Conservation (phyloP, 2,113 vertebrate genomes). For the Regulus satrapa region DNA sequence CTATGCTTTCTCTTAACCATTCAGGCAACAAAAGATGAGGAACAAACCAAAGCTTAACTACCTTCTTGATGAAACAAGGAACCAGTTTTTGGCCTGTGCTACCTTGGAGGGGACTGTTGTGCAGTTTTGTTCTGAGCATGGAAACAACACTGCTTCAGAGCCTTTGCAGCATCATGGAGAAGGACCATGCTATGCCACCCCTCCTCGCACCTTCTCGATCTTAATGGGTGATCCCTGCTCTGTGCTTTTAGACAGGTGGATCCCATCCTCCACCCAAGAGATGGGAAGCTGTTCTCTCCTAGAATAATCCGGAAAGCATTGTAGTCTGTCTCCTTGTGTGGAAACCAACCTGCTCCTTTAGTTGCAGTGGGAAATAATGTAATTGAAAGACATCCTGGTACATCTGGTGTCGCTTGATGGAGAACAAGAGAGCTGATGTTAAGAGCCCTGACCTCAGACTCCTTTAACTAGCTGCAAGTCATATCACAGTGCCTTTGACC, state of each 20-base stretch:
- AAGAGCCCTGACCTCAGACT: slow-evolving; percentile 23
- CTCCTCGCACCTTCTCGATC: neutral
- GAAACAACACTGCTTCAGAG: neutral
- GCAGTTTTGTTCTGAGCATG: neutral
- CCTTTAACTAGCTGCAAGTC: slow-evolving; percentile 20
- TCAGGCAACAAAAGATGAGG: neutral
- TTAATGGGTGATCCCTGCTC: neutral
- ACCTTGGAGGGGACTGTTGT: neutral
- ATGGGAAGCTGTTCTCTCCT: neutral
- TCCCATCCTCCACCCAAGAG: neutral
- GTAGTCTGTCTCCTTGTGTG: neutral
- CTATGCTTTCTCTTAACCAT: neutral
- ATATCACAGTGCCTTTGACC: slow-evolving; percentile 34
- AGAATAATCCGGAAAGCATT: neutral
- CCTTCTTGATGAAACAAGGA: neutral
- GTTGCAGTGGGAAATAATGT: neutral
- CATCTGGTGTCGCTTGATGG: slow-evolving; percentile 11
- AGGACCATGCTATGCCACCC: neutral
- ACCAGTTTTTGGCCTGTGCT: neutral
- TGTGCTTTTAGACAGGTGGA: neutral
- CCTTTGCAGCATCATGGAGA: neutral
- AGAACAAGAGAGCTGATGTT: slow-evolving; percentile 25
- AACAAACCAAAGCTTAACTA: neutral
- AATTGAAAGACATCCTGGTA: neutral
- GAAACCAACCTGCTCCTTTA: neutral